Percentiles rank a stretch among this genome's conserved stretches.
Evolutionary conservation across 2,888 invertebrate species (phyloP).

Genomic region (Plagodis pulveraria): DNA sequence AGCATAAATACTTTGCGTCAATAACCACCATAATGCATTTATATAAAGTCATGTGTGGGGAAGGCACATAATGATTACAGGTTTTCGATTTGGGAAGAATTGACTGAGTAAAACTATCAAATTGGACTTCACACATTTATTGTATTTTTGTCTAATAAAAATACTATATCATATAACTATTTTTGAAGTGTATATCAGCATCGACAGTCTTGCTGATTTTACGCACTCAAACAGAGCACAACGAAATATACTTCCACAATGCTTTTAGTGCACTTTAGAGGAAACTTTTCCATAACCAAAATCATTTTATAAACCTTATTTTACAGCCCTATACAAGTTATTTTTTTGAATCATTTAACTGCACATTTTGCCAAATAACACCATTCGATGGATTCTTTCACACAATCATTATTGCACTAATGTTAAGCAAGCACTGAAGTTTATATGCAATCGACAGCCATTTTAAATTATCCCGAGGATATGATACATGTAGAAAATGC

Average conservation of each 20-base stretch:
- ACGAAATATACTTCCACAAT: slow-evolving; percentile 59
- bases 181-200: slow-evolving; percentile 78
- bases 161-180: slow-evolving; percentile 82
- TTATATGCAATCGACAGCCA: slow-evolving; percentile 13
- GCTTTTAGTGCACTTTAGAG: slow-evolving; percentile 52
- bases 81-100: no score
- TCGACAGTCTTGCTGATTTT: slow-evolving; percentile 83
- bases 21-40: no score
- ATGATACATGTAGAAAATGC: background rate
- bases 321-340: slow-evolving; percentile 72
- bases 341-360: slow-evolving; percentile 44
- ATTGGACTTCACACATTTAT: slow-evolving; percentile 84
- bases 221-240: slow-evolving; percentile 69
- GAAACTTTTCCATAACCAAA: slow-evolving; percentile 56
- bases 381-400: slow-evolving; percentile 67
- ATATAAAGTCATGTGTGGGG: no score
- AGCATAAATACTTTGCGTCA: no score
- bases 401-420: slow-evolving; percentile 73
- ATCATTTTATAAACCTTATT: slow-evolving; percentile 64
- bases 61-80: no score
- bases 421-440: slow-evolving; percentile 42
- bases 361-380: slow-evolving; percentile 58
- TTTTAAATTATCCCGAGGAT: slow-evolving; percentile 11
- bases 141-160: slow-evolving; percentile 85
- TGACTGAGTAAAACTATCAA: slow-evolving; percentile 44